A percentile compares a stretch with the other conserved stretches of the same genome.
phyloP scores from a whole-genome alignment of 2,113 vertebrate species.

The Narcine bancroftii region DNA sequence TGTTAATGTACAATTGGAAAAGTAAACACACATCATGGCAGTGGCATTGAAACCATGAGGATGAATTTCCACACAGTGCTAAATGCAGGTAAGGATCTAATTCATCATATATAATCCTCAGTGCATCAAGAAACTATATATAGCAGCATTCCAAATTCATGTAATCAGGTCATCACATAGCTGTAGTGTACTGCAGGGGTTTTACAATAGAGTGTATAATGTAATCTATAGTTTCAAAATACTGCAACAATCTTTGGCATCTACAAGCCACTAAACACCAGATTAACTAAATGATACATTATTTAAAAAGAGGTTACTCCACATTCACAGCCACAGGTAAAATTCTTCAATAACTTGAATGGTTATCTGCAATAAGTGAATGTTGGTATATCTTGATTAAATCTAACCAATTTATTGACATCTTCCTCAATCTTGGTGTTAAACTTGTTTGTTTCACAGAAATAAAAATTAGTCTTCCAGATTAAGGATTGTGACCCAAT shows the following conservation, averaged over 20 bases:
- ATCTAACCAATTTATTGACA: background rate
- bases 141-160: background rate
- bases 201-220: background rate
- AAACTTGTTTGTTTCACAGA: too few relatives aligned
- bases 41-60: background rate
- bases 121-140: background rate
- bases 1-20: background rate
- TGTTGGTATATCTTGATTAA: too few relatives aligned
- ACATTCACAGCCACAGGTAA: background rate
- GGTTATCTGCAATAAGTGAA: background rate
- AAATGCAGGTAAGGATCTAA: background rate
- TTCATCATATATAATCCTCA: conserved; percentile 1
- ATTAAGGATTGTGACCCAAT: too few relatives aligned
- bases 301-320: background rate
- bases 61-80: background rate
- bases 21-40: background rate
- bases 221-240: background rate
- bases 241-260: background rate
- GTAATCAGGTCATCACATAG: background rate
- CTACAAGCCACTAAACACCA: background rate
- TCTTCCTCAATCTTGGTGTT: too few relatives aligned
- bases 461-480: too few relatives aligned
- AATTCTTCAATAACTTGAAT: background rate
- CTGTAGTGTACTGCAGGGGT: too few relatives aligned
- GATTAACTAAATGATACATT: background rate